Conservation (phyloP, 2,113 vertebrate species). For the Lasiurus borealis region DNA sequence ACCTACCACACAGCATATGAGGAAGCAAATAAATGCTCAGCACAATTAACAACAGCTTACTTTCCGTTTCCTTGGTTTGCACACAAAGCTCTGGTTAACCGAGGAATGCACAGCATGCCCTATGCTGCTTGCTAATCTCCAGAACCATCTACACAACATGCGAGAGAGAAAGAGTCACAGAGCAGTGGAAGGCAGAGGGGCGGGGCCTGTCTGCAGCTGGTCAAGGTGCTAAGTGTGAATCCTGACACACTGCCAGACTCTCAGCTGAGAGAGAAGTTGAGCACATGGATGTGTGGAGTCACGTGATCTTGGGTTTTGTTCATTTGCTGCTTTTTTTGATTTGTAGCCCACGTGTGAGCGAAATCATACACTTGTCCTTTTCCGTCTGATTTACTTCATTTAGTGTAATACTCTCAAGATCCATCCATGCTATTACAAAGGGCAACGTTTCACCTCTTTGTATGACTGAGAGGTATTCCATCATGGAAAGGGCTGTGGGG, state of each 20-base stretch:
- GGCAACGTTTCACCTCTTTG: not conserved
- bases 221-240: not conserved
- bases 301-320: not conserved
- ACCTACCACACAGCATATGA: not conserved
- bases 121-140: not conserved
- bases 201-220: not conserved
- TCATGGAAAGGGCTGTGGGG: not conserved
- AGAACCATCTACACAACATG: accelerated
- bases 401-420: not conserved
- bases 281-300: not conserved
- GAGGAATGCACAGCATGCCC: not conserved
- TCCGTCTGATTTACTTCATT: not conserved
- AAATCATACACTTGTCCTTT: not conserved
- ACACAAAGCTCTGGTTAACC: not conserved
- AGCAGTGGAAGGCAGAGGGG: accelerated
- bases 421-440: not conserved
- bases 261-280: not conserved
- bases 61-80: not conserved
- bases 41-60: no score
- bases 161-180: not conserved
- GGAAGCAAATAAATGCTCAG: not conserved
- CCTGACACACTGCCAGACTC: not conserved
- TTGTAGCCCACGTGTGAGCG: not conserved
- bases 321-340: not conserved
- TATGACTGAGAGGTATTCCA: not conserved